Evolutionary conservation across 2,888 invertebrate species (phyloP), one percentile per base, ranked within the genome.

Genomic region (Drosophila colorata): DNA sequence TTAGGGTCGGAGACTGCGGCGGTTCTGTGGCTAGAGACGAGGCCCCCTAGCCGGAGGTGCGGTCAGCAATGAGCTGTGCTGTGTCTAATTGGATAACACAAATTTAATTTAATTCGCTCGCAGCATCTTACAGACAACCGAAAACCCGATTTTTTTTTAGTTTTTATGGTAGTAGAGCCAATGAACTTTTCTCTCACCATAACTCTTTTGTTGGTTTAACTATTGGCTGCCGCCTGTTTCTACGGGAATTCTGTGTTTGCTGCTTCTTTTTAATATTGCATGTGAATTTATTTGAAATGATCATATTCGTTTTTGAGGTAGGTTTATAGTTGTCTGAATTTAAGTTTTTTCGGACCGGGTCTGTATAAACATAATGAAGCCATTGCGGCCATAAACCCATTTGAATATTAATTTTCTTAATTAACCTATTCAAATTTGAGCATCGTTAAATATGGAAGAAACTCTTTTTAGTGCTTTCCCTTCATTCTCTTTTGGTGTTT

Each of bases 331-430:
- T 73, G 71, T 67, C 66, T 73, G 59, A 69, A 70, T 71, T 69
- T 67, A 31, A 68, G 56, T 66, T 59, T 52, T 51, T 52, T 69
- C 59, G 46, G 25, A 67, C 47, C 46, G 68, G 47, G 75, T 60
- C 69, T 67, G 63, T 23, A 43, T 23, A 53, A 33, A 33, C 84
- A 73, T 85, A 82, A 85, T 87, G 78, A 85, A 85, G 87, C 82
- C 78, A 81, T 87, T 78, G 80, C 73, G 80, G 59, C 78, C 65
- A 82, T 87, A 87, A 85, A 80, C 75, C 80, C 69, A 85, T 85
- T 82, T 80, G 82, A 85, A 85, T 85, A 85, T 87, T 87, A 85
- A 85, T 85, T 85, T 72, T 76, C 68, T 82, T 87, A 85, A 87
- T 87, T 87, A 87, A 80, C 82, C 80, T 87, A 85, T 85, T 85